These are phyloP conservation scores for Stenichneumon culpator DNA, from an alignment of 2,888 invertebrate species.

Conservation along the genomic window DNA sequence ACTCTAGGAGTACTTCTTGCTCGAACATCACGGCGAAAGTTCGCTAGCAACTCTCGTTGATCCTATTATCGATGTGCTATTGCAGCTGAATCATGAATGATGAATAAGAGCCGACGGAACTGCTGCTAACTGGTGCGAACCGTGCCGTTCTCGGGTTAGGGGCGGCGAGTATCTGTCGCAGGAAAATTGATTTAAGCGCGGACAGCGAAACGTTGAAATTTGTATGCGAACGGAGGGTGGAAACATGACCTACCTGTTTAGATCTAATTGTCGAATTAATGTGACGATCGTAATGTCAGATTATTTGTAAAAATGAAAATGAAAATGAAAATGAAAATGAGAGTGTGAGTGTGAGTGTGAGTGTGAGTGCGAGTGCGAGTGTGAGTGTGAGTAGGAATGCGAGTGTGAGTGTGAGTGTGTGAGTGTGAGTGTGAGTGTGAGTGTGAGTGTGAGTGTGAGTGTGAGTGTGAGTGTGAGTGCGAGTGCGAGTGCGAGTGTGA, in stretches of 20 bases:
- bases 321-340: too few relatives aligned
- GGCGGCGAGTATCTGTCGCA: slow-evolving; percentile 49
- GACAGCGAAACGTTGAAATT: slow-evolving; percentile 51
- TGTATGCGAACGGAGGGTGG: slow-evolving; percentile 20
- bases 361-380: too few relatives aligned
- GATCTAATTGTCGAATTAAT: neutral
- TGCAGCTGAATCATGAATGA: slow-evolving; percentile 7
- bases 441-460: too few relatives aligned
- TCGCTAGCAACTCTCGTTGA: neutral
- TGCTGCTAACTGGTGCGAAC: slow-evolving; percentile 60
- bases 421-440: too few relatives aligned
- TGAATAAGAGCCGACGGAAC: slow-evolving; percentile 19
- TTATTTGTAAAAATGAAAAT: neutral
- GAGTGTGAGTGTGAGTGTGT: too few relatives aligned
- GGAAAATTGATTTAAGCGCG: slow-evolving; percentile 58
- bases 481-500: too few relatives aligned
- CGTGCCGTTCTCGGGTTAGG: slow-evolving; percentile 39
- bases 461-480: too few relatives aligned
- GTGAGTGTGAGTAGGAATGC: neutral
- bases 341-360: too few relatives aligned
- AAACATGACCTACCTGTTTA: slow-evolving; percentile 38
- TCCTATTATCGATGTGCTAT: neutral
- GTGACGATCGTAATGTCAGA: neutral
- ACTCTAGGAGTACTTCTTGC: neutral
- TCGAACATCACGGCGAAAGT: neutral